A percentile compares a stretch with the other conserved stretches of the same genome.
Evolutionary conservation across 2,888 invertebrate species (phyloP).

Genomic region (Phyllotreta striolata): DNA sequence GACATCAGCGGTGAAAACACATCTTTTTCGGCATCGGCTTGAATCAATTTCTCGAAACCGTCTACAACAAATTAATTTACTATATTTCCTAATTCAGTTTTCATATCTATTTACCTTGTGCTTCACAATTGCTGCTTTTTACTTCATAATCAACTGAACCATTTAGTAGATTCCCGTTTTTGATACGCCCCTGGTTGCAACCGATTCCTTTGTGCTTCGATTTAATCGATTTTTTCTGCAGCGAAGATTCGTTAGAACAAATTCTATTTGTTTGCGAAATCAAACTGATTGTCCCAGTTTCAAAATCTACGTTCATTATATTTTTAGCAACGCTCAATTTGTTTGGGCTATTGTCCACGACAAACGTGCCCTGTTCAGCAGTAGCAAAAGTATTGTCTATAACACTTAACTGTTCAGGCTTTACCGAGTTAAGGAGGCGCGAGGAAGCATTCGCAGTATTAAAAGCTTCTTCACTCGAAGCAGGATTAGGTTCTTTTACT

Average conservation of each 20-base stretch:
- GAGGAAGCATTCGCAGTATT: no score
- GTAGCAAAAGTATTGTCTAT: neutral
- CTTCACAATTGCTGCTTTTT: neutral
- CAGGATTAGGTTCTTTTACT: no score
- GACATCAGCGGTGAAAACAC: conserved; percentile 62
- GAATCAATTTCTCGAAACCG: conserved; percentile 32
- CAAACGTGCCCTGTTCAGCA: neutral
- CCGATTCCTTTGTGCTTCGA: conserved; percentile 39
- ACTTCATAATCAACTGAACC: neutral
- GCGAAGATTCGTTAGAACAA: conserved; percentile 8
- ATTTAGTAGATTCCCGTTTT: neutral
- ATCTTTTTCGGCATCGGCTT: conserved; percentile 49
- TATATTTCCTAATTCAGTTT: neutral
- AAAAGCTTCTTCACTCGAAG: neutral
- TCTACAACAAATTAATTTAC: conserved; percentile 29
- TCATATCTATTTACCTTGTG: conserved; percentile 14
- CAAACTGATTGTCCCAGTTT: conserved; percentile 48
- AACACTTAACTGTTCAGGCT: no score
- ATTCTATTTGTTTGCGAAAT: conserved; percentile 36
- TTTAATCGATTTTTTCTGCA: conserved; percentile 37
- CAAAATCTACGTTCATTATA: conserved; percentile 50
- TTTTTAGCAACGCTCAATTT: conserved; percentile 33
- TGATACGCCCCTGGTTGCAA: conserved; percentile 36
- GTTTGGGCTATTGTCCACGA: neutral
- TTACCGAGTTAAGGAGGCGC: no score